A percentile compares a stretch with the other conserved stretches of the same genome.
These are phyloP conservation scores for Chrysaora quinquecirrha DNA, from an alignment of 30 jellyfish, hydroid and myxozoan genomes.

Conservation along the genomic window DNA sequence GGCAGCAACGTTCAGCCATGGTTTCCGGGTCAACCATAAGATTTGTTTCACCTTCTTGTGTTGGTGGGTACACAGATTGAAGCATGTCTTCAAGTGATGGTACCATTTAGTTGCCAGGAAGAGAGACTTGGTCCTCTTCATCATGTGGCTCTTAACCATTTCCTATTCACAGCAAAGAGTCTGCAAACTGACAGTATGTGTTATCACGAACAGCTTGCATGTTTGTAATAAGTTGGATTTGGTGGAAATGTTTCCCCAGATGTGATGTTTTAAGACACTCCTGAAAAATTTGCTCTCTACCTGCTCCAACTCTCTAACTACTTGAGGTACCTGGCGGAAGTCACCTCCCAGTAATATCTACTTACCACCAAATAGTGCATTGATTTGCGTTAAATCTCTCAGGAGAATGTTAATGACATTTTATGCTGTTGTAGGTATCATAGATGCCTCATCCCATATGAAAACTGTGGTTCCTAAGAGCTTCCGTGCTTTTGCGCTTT, in stretches of 20 bases:
- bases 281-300: slow-evolving; percentile 49
- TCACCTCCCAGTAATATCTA: too few relatives aligned
- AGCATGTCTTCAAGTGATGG: too few relatives aligned
- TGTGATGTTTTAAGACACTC: slow-evolving; percentile 33
- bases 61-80: slow-evolving; percentile 29
- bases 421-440: slow-evolving; percentile 43
- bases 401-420: too few relatives aligned
- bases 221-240: slow-evolving; percentile 23
- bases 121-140: slow-evolving; percentile 33
- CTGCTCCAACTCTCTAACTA: slow-evolving; percentile 45
- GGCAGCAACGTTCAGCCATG: slow-evolving; percentile 56
- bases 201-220: slow-evolving; percentile 49
- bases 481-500: too few relatives aligned
- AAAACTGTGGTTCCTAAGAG: too few relatives aligned
- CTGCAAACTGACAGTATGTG: slow-evolving; percentile 30
- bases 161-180: slow-evolving; percentile 51
- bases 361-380: slow-evolving; percentile 54
- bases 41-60: slow-evolving; percentile 24
- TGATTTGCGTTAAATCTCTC: slow-evolving; percentile 33
- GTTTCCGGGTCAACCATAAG: slow-evolving; percentile 24
- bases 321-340: slow-evolving; percentile 70
- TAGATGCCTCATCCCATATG: too few relatives aligned
- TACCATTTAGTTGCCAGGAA: slow-evolving; percentile 15
- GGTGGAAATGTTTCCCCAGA: slow-evolving; percentile 54
- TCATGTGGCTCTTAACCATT: slow-evolving; percentile 39